Conservation (phyloP, 2,888 invertebrate genomes). For the Mythimna lalbum region DNA sequence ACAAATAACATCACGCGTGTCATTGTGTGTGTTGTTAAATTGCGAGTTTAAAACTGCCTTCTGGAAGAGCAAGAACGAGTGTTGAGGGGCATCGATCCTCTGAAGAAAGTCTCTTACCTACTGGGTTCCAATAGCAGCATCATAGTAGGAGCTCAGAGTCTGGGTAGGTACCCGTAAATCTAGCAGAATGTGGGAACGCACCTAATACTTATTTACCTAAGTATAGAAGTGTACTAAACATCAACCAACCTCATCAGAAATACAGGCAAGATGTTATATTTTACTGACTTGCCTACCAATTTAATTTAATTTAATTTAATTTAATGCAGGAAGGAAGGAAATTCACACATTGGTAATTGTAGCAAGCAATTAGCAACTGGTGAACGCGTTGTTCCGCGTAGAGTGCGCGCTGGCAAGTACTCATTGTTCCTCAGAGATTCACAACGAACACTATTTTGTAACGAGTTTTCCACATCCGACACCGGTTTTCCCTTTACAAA, state of each 20-base stretch:
- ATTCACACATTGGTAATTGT: constrained; percentile 58
- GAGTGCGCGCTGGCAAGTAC: constrained; percentile 29
- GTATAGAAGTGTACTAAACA: not conserved
- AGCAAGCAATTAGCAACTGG: constrained; percentile 64
- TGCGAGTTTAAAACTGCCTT: not conserved
- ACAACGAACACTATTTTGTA: constrained; percentile 37
- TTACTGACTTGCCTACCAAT: constrained; percentile 9
- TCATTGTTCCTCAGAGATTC: constrained; percentile 44
- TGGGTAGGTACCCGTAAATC: not conserved
- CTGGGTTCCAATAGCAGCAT: not conserved
- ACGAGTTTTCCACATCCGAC: constrained; percentile 24
- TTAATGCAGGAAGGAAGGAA: constrained; percentile 54
- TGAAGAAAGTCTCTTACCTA: not conserved
- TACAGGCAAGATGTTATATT: not conserved
- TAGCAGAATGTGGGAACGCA: not conserved
- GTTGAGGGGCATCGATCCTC: not conserved
- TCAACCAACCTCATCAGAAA: not conserved
- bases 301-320: constrained; percentile 45
- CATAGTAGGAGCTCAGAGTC: not conserved
- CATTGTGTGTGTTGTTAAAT: no score
- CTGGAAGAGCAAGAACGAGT: not conserved
- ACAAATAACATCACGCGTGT: no score
- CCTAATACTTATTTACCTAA: not conserved
- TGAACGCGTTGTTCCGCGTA: constrained; percentile 34
- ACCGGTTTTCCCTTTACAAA: constrained; percentile 9